Base-by-base conservation (phyloP, 1,140 invertebrate species). In the Maconellicoccus hirsutus region DNA sequence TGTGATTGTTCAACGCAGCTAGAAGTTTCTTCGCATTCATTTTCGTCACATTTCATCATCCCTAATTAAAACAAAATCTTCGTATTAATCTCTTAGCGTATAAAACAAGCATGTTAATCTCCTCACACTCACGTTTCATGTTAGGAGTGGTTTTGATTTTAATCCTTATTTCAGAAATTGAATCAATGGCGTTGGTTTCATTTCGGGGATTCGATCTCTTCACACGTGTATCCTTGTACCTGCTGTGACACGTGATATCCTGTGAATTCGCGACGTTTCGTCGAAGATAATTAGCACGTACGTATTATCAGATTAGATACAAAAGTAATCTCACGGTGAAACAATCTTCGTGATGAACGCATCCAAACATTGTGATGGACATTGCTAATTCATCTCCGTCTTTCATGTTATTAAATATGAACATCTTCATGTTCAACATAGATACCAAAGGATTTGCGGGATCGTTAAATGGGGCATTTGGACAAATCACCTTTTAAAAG, bases 361-460 rank as follows among this genome's bases (percentile, higher is more conserved):
- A 66, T 26, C 61, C 61, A 22, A 66, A 66, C 25, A 66, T 66
- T 1, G 61, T 66, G 25, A 66, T 19, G 1, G 22, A 66, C 61
- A 66, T 66, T 3, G 22, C 25, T 16, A 66, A 25, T 66, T 66
- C 61, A 25, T 66, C 61, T 22, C 61, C 61, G 16, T 66, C 61
- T 25, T 26, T 66, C 61, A 66, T 66, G 16, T 66, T 66, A 66
- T 66, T 66, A 66, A 66, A 66, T 23, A 25, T 26, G 61, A 66
- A 66, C 61, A 66, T 66, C 19, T 66, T 23, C 25, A 66, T 23
- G 22, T 66, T 66, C 25, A 66, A 4, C 25, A 66, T 66, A 12
- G 61, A 66, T 66, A 66, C 25, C 25, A 66, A 23, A 6, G 61
- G 61, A 25, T 66, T 66, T 66, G 7, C 61, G 4, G 61, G 61